Evolutionary conservation across 2,888 invertebrate genomes (phyloP), one percentile per base, ranked within the genome.

Genomic region (Zele albiditarsus): DNA sequence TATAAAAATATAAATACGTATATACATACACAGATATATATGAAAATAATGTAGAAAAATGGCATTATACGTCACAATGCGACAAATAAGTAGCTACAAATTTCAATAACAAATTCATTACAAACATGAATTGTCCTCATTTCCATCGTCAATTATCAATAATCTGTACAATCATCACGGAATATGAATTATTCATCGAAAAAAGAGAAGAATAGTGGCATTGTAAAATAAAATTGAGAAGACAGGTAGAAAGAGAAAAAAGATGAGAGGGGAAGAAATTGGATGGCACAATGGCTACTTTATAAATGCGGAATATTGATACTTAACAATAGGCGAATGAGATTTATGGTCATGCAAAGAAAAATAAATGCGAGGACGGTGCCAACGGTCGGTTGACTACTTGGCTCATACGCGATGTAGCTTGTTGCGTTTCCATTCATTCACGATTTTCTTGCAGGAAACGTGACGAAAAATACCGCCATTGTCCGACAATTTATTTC

Each of bases 401-500:
- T 85, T 86, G 84, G 84, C 85, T 83, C 82, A 85, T 85, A 83
- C 83, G 80, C 80, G 78, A 77, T 65, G 76, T 80, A 84, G 86
- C 86, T 86, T 85, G 85, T 85, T 86, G 86, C 86, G 82, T 86
- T 81, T 77, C 81, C 84, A 84, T 84, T 85, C 83, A 84, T 84
- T 73, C 79, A 68, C 75, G 80, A 73, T 70, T 81, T 77, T 76
- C 80, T 83, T 23, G 10, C 10, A 68, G 20, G 28, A 68, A 66
- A 25, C 16, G 27, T 49, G n/a, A 68, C 53, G 28, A 68, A 68
- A 68, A 66, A 63, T 63, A 33, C 12, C 27, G 0, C 46, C 46
- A 53, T 53, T 23, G 53, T 53, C 20, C 20, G 53, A 53, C 23
- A 53, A 53, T 53, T 53, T 53, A 23, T 53, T 53, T 53, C 10